A percentile compares a stretch with the other conserved stretches of the same genome.
These are phyloP conservation scores for Bombus waltoni DNA, from an alignment of 1,140 invertebrate species.

Conservation along the genomic window DNA sequence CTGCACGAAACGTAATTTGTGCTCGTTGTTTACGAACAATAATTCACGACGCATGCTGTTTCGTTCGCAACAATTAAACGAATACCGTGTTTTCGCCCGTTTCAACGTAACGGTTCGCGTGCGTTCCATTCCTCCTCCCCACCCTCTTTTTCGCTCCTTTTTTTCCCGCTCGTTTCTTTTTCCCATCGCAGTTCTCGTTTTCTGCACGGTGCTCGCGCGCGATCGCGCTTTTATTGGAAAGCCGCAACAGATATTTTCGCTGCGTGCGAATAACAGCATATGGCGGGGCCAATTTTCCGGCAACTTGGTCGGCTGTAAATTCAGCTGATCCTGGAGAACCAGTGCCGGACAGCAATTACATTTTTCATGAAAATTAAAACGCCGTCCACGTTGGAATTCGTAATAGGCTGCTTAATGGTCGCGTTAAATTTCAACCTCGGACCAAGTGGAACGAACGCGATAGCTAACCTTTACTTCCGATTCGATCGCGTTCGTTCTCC, in stretches of 20 bases:
- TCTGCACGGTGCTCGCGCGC: not conserved
- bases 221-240: conserved; percentile 23
- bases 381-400: conserved; percentile 15
- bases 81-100: not conserved
- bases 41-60: conserved; percentile 8
- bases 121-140: not conserved
- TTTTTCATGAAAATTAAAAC: conserved; percentile 49
- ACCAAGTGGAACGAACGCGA: not conserved
- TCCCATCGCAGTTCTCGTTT: not conserved
- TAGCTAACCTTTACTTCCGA: not conserved
- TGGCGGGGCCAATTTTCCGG: conserved; percentile 37
- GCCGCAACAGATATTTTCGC: conserved; percentile 43
- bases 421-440: conserved; percentile 1
- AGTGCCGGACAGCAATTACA: conserved; percentile 28
- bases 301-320: conserved; percentile 38
- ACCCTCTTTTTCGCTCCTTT: not conserved
- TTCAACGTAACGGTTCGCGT: not conserved
- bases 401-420: conserved; percentile 30
- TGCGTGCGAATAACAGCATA: conserved; percentile 47
- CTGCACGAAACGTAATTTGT: not conserved
- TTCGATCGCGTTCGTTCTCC: not conserved
- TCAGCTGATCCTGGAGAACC: conserved; percentile 33
- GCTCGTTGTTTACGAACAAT: conserved; percentile 23
- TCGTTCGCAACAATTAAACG: conserved; percentile 35
- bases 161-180: not conserved